Base-by-base conservation (phyloP, 2,888 invertebrate species). In the Apotomis capreana region DNA sequence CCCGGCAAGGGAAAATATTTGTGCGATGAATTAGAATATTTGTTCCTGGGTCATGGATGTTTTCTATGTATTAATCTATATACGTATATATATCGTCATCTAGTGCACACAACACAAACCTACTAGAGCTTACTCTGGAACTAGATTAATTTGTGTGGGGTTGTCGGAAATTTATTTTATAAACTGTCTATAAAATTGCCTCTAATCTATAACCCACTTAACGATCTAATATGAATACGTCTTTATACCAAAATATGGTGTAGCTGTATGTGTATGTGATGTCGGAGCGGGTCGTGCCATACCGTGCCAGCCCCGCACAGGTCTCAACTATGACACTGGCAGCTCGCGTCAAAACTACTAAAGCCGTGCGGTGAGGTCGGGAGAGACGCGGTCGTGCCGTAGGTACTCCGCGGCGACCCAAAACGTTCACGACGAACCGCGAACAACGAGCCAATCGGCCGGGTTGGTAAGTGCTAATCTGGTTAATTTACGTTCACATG, bases 291-390 rank as follows among this genome's bases (percentile, higher is more conserved):
- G 88, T 77, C 89, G 92, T 93, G 89, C 91, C 92, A 86, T 87
- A 90, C 91, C 86, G 92, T 92, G 88, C 91, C 93, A 87, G 90
- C 79, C 82, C 84, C 84, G 83, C 85, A 87, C 88, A 87, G 87
- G 87, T 85, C 85, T 86, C 84, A 89, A 87, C 89, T 89, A 88
- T 90, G 87, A 91, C 91, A 90, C 91, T 85, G 83, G 82, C 86
- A 82, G 83, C 85, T 86, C 87, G 90, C 90, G 89, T 87, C 89
- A 88, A 90, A 90, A 89, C 90, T 88, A 89, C 86, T 89, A 87
- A 89, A 89, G 87, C 78, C 85, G 86, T 84, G 87, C 87, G 81
- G 82, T 59, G 68, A 5, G 40, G 40, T 3, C 76, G 79, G 83
- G 10, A 75, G 82, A 81, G 85, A 81, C 83, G 84, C 81, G 81